Conservation (phyloP, 2,888 invertebrate species). For the Aleiodes leptofemur region DNA sequence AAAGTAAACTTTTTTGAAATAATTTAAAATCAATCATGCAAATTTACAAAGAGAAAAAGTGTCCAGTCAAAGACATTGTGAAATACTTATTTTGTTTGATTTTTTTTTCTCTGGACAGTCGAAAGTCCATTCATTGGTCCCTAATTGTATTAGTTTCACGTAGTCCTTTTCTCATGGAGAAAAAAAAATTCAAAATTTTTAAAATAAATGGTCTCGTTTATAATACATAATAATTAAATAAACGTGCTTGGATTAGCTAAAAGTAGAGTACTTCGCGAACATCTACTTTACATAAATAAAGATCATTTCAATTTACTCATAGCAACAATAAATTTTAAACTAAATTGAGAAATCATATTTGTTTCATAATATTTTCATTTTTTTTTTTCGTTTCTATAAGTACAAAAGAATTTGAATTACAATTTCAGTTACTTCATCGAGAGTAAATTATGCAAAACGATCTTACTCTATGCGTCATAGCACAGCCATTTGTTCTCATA, state of each 20-base stretch:
- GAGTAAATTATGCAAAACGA: neutral
- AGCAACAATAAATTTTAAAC: neutral
- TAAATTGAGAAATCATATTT: constrained; percentile 3
- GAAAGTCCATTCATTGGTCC: too few species aligned
- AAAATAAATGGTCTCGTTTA: neutral
- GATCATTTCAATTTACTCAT: constrained; percentile 8
- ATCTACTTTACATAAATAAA: constrained; percentile 5
- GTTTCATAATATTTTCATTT: neutral
- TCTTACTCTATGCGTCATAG: constrained; percentile 45
- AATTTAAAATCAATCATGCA: neutral
- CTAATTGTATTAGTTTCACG: too few species aligned
- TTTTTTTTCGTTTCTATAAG: neutral
- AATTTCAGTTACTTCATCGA: constrained; percentile 2
- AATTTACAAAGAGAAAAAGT: neutral
- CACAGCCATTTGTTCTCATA: constrained; percentile 48
- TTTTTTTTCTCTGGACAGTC: too few species aligned
- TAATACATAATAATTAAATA: constrained; percentile 10
- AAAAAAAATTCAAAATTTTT: neutral
- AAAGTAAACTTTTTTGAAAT: neutral
- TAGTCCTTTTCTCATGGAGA: too few species aligned
- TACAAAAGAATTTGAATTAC: constrained; percentile 1
- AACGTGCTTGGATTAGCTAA: constrained; percentile 6
- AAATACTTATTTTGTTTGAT: too few species aligned
- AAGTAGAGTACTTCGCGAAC: neutral
- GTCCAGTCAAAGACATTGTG: neutral